Evolutionary conservation across 2,888 invertebrate genomes (phyloP), one percentile per base, ranked within the genome.

Genomic region (Scaptomyza caliginosa): DNA sequence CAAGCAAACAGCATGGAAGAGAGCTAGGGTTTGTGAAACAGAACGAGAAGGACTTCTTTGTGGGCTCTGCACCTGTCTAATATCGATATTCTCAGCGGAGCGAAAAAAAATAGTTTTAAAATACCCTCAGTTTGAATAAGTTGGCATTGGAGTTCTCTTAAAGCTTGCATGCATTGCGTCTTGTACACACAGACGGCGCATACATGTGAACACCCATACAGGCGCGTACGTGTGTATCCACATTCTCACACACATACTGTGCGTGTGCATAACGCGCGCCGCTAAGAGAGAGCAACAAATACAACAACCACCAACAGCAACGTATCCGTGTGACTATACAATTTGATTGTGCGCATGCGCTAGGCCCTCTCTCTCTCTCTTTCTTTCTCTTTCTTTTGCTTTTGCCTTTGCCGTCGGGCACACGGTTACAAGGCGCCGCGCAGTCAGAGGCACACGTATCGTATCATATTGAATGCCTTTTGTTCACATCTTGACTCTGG

Each of bases 241-340:
- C 59, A 50, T 54, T 67, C 48, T 64, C 70, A 86, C 75, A 83
- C 69, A 26, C 40, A 76, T 42, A 74, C 62, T 85, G 85, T 83
- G 75, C 87, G 83, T 83, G 85, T 82, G 87, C 87, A 83, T 83
- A 86, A 78, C 55, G 84, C 74, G 56, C 46, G 76, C 52, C 71
- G 51, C 69, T 71, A 64, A 74, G 71, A 74, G 69, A 39, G 48
- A 56, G 56, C 38, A 55, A 49, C 38, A 68, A 43, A 57, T 49
- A 58, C 49, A 57, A 49, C 43, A 49, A 68, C 70, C 63, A 79
- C 46, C 79, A 63, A n/a, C 16, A 16, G 1, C 2, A 32, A n/a
- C 5, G 4, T 34, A 8, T 34, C 34, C 16, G 34, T 34, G 34
- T 34, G 34, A 8, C 34, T 8, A 16, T 32, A 8, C 4, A 13